Evolutionary conservation across 2,797 vertebrate species (phyloP).

Genomic region (Chiloscyllium punctatum): DNA sequence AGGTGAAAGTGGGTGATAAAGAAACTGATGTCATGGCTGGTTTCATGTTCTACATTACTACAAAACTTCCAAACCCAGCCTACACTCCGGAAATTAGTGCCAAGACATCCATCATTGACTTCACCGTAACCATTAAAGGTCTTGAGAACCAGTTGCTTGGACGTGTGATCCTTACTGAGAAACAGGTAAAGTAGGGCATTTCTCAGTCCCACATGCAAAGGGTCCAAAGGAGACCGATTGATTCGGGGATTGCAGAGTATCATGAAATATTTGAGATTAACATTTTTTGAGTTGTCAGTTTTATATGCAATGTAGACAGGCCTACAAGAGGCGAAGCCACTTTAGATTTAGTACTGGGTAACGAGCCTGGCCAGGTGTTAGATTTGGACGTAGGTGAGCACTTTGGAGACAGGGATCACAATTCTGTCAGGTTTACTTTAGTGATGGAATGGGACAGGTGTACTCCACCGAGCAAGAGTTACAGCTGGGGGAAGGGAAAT

Average conservation of each 20-base stretch:
- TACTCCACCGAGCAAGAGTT: no score
- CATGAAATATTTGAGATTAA: neutral
- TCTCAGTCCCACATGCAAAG: neutral
- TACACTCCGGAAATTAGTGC: conserved; percentile 67
- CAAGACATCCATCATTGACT: conserved; percentile 65
- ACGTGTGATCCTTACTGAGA: conserved; percentile 65
- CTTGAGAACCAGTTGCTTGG: conserved; percentile 64
- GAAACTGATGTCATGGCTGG: conserved; percentile 59
- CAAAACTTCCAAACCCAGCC: conserved; percentile 63
- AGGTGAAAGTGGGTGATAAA: conserved; percentile 67
- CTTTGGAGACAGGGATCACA: no score
- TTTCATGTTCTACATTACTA: conserved; percentile 64
- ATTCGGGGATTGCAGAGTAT: neutral
- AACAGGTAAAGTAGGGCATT: conserved; percentile 54
- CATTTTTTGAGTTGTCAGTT: neutral
- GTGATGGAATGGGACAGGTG: no score
- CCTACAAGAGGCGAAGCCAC: no score
- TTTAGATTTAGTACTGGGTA: no score
- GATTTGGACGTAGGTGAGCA: no score
- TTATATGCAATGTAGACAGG: neutral
- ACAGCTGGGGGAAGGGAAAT: no score
- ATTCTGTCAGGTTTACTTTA: no score
- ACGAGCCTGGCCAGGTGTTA: no score
- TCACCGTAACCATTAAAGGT: conserved; percentile 66
- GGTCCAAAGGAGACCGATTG: neutral